A percentile compares a stretch with the other conserved stretches of the same genome.
Conservation (phyloP, 1,140 invertebrate genomes). For the Elysia chlorotica region DNA sequence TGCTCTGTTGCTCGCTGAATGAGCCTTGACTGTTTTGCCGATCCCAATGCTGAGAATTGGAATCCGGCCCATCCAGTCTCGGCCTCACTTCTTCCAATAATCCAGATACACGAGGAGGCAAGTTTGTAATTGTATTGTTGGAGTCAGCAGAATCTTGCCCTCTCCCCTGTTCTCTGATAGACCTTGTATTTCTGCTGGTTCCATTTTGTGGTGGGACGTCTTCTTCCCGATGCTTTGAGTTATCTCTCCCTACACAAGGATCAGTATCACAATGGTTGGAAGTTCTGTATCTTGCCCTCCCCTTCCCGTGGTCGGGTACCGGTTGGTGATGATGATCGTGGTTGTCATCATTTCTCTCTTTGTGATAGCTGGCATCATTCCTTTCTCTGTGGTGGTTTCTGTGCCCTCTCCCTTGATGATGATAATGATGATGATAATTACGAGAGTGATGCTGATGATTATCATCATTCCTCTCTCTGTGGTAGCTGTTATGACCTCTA, state of each 20-base stretch:
- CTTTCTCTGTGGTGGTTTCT: not conserved
- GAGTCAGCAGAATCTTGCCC: not conserved
- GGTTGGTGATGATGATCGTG: not conserved
- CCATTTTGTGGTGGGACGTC: not conserved
- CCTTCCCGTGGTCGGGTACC: too few relatives aligned
- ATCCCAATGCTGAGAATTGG: too few relatives aligned
- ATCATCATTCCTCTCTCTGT: not conserved
- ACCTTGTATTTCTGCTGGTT: not conserved
- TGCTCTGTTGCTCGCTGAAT: too few relatives aligned
- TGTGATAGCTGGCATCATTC: not conserved
- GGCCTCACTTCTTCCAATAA: not conserved
- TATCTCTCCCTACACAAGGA: not conserved
- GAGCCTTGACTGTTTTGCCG: too few relatives aligned
- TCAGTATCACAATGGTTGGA: too few relatives aligned
- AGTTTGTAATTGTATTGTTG: too few relatives aligned
- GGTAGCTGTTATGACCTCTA: not conserved
- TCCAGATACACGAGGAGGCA: too few relatives aligned
- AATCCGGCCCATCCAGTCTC: not conserved
- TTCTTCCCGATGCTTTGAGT: not conserved
- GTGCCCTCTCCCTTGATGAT: not conserved
- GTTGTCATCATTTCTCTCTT: not conserved
- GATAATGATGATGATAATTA: not conserved
- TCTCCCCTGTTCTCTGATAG: not conserved
- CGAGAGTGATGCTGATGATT: not conserved
- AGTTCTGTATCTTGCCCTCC: too few relatives aligned